Percentiles rank a stretch among this genome's conserved stretches.
phyloP scores from a whole-genome alignment of 2,888 invertebrate species.

The Steinernema hermaphroditum region DNA sequence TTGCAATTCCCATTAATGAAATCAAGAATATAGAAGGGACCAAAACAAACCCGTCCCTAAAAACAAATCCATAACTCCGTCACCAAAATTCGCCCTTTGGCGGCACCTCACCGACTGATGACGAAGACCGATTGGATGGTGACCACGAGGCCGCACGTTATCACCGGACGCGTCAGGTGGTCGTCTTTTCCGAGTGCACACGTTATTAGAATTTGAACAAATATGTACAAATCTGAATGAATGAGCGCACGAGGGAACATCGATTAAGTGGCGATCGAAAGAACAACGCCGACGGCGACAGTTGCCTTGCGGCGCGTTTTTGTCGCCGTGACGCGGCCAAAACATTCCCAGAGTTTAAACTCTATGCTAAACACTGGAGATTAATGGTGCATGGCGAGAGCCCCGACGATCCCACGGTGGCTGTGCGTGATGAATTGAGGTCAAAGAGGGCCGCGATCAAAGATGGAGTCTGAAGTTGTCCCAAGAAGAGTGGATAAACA shows the following conservation, averaged over 20 bases:
- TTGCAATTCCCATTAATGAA: too few relatives aligned
- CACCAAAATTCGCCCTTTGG: background rate
- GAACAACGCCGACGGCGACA: constrained; percentile 2
- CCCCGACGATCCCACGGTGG: too few relatives aligned
- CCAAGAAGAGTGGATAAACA: too few relatives aligned
- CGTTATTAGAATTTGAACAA: background rate
- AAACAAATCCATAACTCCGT: too few relatives aligned
- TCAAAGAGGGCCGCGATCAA: background rate
- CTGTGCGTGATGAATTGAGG: background rate
- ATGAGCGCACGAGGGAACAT: background rate
- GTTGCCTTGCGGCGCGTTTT: background rate
- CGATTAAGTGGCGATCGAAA: background rate
- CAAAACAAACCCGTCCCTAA: too few relatives aligned
- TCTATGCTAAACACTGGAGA: constrained; percentile 2
- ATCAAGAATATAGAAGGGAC: too few relatives aligned
- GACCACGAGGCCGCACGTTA: background rate
- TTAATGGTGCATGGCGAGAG: background rate
- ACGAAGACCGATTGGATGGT: background rate
- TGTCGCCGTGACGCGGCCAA: background rate
- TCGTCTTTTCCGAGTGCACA: background rate
- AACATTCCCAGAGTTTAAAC: constrained; percentile 16
- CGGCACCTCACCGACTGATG: background rate
- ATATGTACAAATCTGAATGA: background rate
- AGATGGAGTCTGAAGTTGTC: too few relatives aligned
- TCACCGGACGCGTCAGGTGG: background rate